These are phyloP conservation scores for Orussus abietinus DNA, from an alignment of 1,140 invertebrate genomes.

Conservation along the genomic window DNA sequence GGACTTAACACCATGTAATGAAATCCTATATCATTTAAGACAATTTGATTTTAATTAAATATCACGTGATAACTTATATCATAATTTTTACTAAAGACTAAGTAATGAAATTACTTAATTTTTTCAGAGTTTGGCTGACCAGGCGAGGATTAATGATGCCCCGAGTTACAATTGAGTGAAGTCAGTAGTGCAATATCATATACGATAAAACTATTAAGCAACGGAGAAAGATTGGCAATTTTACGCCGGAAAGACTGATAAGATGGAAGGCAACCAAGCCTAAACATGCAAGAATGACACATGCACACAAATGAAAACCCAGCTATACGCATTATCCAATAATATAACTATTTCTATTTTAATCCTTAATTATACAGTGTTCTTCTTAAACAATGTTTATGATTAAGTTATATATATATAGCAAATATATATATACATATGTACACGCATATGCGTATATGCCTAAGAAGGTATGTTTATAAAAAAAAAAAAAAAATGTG, in stretches of 20 bases:
- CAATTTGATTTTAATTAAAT: too few species aligned
- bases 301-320: conserved; percentile 15
- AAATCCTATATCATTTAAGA: too few species aligned
- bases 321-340: conserved; percentile 21
- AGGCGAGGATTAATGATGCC: conserved; percentile 63
- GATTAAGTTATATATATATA: conserved; percentile 14
- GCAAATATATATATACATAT: too few species aligned
- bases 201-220: too few species aligned
- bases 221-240: too few species aligned
- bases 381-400: conserved; percentile 28
- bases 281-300: conserved; percentile 21
- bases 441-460: too few species aligned
- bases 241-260: conserved; percentile 43
- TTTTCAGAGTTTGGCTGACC: conserved; percentile 63
- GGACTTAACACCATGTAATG: too few species aligned
- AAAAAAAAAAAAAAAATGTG: conserved; percentile 14
- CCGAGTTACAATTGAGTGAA: conserved; percentile 60
- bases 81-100: neutral
- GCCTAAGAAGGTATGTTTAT: conserved; percentile 14
- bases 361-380: conserved; percentile 26
- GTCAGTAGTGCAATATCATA: too few species aligned
- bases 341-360: conserved; percentile 22
- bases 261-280: conserved; percentile 30
- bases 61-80: too few species aligned
- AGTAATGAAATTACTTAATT: conserved; percentile 6